phyloP scores from a whole-genome alignment of 2,113 vertebrate species.

The Dipodomys stephensi region DNA sequence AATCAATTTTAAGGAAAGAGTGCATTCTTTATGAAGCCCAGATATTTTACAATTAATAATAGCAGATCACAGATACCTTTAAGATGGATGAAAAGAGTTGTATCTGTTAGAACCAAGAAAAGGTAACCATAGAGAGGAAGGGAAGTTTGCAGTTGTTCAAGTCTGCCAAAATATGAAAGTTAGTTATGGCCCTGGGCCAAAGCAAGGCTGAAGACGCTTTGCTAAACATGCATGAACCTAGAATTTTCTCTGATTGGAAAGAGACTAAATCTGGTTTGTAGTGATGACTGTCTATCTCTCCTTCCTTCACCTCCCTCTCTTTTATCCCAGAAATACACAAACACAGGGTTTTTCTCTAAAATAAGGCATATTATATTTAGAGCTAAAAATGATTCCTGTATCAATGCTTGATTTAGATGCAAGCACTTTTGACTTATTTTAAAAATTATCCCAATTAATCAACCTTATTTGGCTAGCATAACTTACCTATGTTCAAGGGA shows the following conservation, averaged over 20 bases:
- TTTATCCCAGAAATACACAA: neutral
- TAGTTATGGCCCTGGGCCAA: neutral
- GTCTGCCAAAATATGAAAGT: neutral
- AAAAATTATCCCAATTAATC: slow-evolving; percentile 16
- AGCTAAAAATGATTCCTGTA: slow-evolving; percentile 30
- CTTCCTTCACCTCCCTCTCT: neutral
- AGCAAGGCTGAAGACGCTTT: slow-evolving; percentile 44
- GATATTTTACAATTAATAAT: neutral
- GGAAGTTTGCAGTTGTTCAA: neutral
- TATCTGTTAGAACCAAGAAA: neutral
- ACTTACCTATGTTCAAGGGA: neutral
- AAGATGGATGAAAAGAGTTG: neutral
- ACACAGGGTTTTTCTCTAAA: neutral
- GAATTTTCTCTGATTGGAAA: slow-evolving; percentile 40
- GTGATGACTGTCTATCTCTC: neutral
- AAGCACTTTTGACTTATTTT: slow-evolving; percentile 34
- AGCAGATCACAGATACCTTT: neutral
- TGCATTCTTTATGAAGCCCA: neutral
- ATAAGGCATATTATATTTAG: neutral
- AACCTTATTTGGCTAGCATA: neutral
- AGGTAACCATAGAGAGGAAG: neutral
- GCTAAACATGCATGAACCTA: neutral
- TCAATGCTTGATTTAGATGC: slow-evolving; percentile 4
- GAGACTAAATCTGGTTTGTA: neutral
- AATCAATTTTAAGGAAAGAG: neutral